These are phyloP conservation scores for Caenorhabditis afra DNA, from an alignment of 2,888 invertebrate genomes.

Conservation along the genomic window DNA sequence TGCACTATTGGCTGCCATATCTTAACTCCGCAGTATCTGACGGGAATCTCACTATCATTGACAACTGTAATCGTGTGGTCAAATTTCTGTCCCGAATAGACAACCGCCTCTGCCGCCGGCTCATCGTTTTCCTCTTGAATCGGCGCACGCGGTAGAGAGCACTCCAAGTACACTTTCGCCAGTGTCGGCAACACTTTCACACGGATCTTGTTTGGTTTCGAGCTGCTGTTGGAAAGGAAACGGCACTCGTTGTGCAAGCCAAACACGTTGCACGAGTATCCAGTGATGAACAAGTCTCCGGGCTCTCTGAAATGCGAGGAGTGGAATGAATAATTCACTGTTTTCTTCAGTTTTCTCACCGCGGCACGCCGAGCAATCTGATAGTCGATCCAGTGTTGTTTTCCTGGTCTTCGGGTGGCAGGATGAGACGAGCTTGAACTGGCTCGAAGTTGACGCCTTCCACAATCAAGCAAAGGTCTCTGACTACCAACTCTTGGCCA, in stretches of 20 bases:
- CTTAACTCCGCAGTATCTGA: constrained; percentile 68
- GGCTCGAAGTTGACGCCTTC: constrained; percentile 77
- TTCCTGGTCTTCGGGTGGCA: constrained; percentile 67
- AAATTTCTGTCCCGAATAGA: constrained; percentile 79
- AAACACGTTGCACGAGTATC: constrained; percentile 77
- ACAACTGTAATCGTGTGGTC: constrained; percentile 73
- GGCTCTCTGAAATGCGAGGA: constrained; percentile 64
- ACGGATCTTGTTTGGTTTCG: constrained; percentile 52
- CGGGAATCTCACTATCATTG: constrained; percentile 71
- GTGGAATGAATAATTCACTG: constrained; percentile 2
- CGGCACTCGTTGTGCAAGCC: constrained; percentile 76
- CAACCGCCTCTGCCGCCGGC: constrained; percentile 73
- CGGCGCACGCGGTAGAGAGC: constrained; percentile 75
- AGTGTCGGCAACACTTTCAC: constrained; percentile 65
- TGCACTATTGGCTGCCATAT: constrained; percentile 69
- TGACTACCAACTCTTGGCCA: constrained; percentile 63
- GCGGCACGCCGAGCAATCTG: constrained; percentile 74
- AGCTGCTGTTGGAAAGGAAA: constrained; percentile 36
- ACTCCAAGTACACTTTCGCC: constrained; percentile 62
- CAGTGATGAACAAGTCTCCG: constrained; percentile 74
- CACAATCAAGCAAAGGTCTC: constrained; percentile 71
- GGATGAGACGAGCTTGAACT: constrained; percentile 74
- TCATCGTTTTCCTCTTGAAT: constrained; percentile 73
- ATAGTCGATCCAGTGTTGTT: constrained; percentile 63
- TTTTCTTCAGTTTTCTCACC: constrained; percentile 32